Conservation (phyloP, 2,113 vertebrate genomes). For the Lophochroa leadbeateri region DNA sequence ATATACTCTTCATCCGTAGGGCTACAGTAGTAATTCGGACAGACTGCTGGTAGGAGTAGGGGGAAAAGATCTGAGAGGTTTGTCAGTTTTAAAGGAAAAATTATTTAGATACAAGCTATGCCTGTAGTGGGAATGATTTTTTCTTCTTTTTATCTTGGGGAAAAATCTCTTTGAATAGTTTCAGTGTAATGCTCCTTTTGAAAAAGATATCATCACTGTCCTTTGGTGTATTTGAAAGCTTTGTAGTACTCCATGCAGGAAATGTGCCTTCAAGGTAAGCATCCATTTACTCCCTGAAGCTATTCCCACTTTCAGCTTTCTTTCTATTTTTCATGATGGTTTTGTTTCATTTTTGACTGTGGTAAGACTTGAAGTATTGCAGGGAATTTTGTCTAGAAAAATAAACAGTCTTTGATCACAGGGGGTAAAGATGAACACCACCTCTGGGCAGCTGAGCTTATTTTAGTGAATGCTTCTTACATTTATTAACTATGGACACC, state of each 20-base stretch:
- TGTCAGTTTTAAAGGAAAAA: not conserved
- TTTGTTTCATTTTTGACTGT: slow-evolving; percentile 15
- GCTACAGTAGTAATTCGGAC: not conserved
- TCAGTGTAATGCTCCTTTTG: not conserved
- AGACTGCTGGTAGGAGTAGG: not conserved
- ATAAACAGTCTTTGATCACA: not conserved
- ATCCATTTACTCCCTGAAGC: not conserved
- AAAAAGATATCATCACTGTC: not conserved
- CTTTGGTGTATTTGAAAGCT: slow-evolving; percentile 1
- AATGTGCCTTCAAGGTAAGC: slow-evolving; percentile 36
- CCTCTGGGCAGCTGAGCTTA: not conserved
- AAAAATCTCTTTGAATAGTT: not conserved
- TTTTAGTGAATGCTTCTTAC: not conserved
- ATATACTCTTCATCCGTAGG: not conserved
- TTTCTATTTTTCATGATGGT: not conserved
- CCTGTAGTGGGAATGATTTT: not conserved
- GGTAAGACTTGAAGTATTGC: not conserved
- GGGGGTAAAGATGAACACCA: not conserved
- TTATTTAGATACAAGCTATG: not conserved
- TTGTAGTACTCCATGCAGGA: not conserved
- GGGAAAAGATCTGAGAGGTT: not conserved
- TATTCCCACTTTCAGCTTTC: not conserved
- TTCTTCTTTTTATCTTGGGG: not conserved
- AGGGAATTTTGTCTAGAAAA: slow-evolving; percentile 13
- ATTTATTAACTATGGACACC: not conserved